Evolutionary conservation across 2,888 invertebrate genomes (phyloP).

Genomic region (Metacarcinus magister): DNA sequence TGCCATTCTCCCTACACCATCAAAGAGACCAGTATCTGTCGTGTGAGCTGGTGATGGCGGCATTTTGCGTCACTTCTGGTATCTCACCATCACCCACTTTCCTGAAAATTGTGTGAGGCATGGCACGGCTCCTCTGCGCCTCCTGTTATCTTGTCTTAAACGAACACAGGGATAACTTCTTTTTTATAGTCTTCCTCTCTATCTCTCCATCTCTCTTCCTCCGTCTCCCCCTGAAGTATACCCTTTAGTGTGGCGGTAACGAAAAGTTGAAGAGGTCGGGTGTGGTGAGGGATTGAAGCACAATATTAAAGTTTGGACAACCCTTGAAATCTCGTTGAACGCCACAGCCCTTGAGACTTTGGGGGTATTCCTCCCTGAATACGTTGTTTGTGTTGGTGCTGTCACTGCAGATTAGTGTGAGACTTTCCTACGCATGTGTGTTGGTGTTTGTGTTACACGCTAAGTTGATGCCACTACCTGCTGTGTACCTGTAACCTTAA

Average conservation of each 20-base stretch:
- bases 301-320: constrained; percentile 9
- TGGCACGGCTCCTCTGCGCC: neutral
- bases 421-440: neutral
- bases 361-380: neutral
- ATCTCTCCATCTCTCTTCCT: neutral
- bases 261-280: neutral
- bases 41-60: constrained; percentile 20
- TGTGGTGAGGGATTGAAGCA: neutral
- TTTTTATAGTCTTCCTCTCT: neutral
- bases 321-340: neutral
- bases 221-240: neutral
- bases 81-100: constrained; percentile 10
- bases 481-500: neutral
- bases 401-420: neutral
- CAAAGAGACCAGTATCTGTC: neutral
- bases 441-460: neutral
- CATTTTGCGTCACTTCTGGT: neutral
- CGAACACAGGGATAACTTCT: neutral
- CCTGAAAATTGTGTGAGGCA: neutral
- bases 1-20: neutral
- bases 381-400: neutral
- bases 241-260: constrained; percentile 5
- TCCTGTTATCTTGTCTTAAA: neutral
- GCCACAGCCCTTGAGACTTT: neutral
- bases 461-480: neutral